Percentiles rank a stretch among this genome's conserved stretches.
phyloP scores from a whole-genome alignment of 2,113 vertebrate species.

The Oplegnathus fasciatus region DNA sequence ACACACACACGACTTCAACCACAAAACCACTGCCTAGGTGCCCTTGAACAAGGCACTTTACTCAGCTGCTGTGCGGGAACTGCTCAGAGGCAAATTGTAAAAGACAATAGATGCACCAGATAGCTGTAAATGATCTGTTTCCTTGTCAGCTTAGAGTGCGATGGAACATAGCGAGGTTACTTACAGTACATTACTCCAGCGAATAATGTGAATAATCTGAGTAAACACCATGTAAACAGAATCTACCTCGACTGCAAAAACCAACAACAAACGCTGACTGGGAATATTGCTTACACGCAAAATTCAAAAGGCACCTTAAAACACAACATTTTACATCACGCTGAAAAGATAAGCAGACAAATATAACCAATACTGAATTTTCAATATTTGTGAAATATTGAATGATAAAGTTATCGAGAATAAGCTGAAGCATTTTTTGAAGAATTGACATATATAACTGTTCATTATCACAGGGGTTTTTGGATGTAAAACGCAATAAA shows the following conservation, averaged over 20 bases:
- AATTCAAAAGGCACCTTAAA: background rate
- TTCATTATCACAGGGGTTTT: background rate
- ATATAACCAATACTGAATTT: background rate
- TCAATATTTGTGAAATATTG: no score
- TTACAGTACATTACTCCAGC: background rate
- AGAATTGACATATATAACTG: background rate
- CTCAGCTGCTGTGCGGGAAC: background rate
- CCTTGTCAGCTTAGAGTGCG: background rate
- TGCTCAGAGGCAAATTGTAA: background rate
- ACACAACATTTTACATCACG: background rate
- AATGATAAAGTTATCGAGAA: no score
- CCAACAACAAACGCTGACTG: background rate
- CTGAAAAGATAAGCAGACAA: background rate
- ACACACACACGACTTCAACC: background rate
- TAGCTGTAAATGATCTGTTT: background rate
- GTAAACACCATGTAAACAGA: background rate
- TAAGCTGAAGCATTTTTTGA: background rate
- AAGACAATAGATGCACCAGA: background rate
- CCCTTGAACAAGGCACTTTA: background rate
- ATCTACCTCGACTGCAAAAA: no score
- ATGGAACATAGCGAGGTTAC: background rate
- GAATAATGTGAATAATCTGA: background rate
- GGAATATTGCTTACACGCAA: background rate
- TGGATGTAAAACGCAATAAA: background rate
- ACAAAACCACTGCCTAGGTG: no score